Base-by-base conservation (phyloP, 2,888 invertebrate species). In the Brachylomia viminalis region DNA sequence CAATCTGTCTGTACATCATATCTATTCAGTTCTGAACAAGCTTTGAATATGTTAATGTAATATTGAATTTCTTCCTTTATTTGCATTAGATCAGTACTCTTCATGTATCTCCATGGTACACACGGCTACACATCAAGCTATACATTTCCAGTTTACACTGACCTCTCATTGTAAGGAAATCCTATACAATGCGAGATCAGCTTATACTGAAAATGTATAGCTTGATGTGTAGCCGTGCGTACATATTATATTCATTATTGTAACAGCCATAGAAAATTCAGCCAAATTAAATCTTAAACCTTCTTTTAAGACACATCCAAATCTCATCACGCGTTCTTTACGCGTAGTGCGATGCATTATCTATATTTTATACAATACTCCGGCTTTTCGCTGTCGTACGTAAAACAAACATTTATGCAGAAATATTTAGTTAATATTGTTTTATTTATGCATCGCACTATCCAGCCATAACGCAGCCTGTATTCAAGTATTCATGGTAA, bases 21-120 rank as follows among this genome's bases (percentile, higher is more conserved):
- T 68, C 65, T 67, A 76, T 79, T 82, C 85, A 76, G 74, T 75
- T 73, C 78, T 66, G 30, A 66, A 66, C 72, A 30, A 75, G 56
- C 83, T 75, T 74, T 68, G 81, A 80, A 84, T 68, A 71, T 84
- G 72, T 52, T 76, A 80, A 70, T 80, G 84, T 80, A 68, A 84
- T 83, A 71, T 73, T 74, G 56, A 73, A 58, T 58, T 52, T 33
- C 11, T 42, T 68, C 10, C 38, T 49, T 30, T 42, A 10, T 38
- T 67, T 61, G 11, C 38, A 66, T 61, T 61, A 23, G 1, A 27
- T 33, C 23, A 10, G 30, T 56, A 65, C 23, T 23, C 52, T 33
- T 33, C 5, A 38, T 59, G 15, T 69, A 54, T 52, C 10, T 52
- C 33, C 68, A 45, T 59, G n/a, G n/a, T n/a, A n/a, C n/a, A n/a